Base-by-base conservation (phyloP, 2,888 invertebrate species). In the Tetropium fuscum region DNA sequence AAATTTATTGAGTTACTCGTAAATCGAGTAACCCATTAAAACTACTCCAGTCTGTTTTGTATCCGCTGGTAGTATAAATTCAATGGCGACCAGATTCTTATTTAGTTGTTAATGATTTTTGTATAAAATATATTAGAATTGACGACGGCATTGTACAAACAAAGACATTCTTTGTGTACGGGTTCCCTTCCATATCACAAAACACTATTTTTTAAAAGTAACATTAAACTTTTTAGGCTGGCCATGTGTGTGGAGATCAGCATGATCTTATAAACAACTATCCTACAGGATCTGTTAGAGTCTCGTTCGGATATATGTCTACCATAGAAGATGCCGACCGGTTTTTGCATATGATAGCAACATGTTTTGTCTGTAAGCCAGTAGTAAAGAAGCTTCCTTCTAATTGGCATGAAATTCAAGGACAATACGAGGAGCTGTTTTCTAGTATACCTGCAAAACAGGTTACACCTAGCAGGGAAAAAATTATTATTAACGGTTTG, bases 271-370 rank as follows among this genome's bases (percentile, higher is more conserved):
- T 97, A 2, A 85, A 94, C 73, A 96, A 95, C 0, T 84, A 83
- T 67, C 98, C 98, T 0, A 97, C 97, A 0, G 98, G 98, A 5
- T 94, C 97, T 1, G 87, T 97, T 7, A 85, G 98, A 74, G 87
- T 93, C 2, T 98, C 98, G 0, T 95, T 98, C 78, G 98, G 98
- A 11, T 95, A 94, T 74, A 93, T 93, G 88, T 95, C 95, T 6
- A 89, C 88, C 0, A 83, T 84, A 57, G 77, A 86, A 48, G 92
- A 97, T 78, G 90, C 90, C 0, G 87, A 92, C 57, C 84, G 81
- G 66, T 83, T 96, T 13, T 78, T 97, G 5, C 69, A 82, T 40
- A 92, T 96, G 89, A 87, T 97, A 49, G 84, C 84, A 44, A 84
- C 87, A 53, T 94, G 93, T 77, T 97, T 96, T 77, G 79, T 92